Conservation (phyloP, 2,888 invertebrate genomes). For the Piscicola geometra region DNA sequence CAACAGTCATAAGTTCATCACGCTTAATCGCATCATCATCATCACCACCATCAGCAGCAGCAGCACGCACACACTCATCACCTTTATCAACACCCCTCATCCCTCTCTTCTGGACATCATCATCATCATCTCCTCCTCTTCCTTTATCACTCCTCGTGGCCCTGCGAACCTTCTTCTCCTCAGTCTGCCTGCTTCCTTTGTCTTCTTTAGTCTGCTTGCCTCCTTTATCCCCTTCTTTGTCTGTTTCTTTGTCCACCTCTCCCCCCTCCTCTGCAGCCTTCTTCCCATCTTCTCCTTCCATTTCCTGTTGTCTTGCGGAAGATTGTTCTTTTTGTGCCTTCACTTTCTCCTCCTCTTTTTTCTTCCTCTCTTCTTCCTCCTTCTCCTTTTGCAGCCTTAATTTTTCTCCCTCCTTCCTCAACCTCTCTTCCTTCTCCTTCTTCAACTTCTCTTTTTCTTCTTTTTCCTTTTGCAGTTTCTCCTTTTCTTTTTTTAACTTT, state of each 20-base stretch:
- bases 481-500: neutral
- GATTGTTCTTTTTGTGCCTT: too few species aligned
- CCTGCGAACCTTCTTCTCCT: neutral
- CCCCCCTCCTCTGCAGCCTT: slow-evolving; percentile 1
- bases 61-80: neutral
- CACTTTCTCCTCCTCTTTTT: neutral
- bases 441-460: neutral
- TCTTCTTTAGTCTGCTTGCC: too few species aligned
- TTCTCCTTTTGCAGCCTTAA: neutral
- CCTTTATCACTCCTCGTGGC: slow-evolving; percentile 60
- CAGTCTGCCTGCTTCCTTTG: neutral
- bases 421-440: neutral
- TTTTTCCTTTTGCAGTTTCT: neutral
- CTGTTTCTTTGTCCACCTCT: neutral
- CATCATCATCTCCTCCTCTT: slow-evolving; percentile 49
- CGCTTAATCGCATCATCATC: neutral
- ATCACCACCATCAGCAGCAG: neutral
- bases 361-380: neutral
- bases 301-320: too few species aligned
- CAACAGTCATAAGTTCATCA: neutral
- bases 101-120: neutral
- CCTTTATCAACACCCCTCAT: neutral
- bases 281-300: neutral
- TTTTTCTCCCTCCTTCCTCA: too few species aligned
- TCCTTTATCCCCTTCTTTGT: too few species aligned